Conservation (phyloP, 1,140 invertebrate genomes). For the Leptopilina boulardi region DNA sequence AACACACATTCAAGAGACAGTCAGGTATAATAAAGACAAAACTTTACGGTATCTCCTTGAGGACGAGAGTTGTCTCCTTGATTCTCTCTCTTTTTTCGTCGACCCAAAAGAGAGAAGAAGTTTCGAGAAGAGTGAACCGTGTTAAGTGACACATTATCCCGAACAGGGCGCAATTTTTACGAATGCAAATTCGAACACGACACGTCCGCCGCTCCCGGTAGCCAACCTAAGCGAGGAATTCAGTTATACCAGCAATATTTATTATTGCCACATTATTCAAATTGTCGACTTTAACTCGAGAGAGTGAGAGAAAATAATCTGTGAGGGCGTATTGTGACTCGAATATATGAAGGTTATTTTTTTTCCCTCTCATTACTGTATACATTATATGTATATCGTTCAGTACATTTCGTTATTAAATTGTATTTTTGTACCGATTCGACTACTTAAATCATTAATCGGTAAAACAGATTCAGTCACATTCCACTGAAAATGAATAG, state of each 20-base stretch:
- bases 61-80: conserved; percentile 39
- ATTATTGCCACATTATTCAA: conserved; percentile 42
- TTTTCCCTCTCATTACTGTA: too few species aligned
- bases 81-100: conserved; percentile 36
- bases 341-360: too few species aligned
- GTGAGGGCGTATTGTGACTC: conserved; percentile 28
- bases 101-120: conserved; percentile 38
- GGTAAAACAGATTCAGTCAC: too few species aligned
- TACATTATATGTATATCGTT: too few species aligned
- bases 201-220: conserved; percentile 52
- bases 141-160: conserved; percentile 55
- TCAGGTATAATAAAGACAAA: conserved; percentile 72
- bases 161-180: conserved; percentile 51
- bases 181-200: conserved; percentile 56
- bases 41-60: conserved; percentile 52
- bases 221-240: conserved; percentile 44
- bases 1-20: conserved; percentile 30
- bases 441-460: too few species aligned
- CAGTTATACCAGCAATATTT: conserved; percentile 51
- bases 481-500: too few species aligned
- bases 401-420: too few species aligned
- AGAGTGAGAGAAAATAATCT: conserved; percentile 39
- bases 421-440: too few species aligned
- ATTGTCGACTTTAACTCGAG: conserved; percentile 12
- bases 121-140: conserved; percentile 33